Conservation (phyloP, 2,113 vertebrate species). For the Taurulus bubalis region DNA sequence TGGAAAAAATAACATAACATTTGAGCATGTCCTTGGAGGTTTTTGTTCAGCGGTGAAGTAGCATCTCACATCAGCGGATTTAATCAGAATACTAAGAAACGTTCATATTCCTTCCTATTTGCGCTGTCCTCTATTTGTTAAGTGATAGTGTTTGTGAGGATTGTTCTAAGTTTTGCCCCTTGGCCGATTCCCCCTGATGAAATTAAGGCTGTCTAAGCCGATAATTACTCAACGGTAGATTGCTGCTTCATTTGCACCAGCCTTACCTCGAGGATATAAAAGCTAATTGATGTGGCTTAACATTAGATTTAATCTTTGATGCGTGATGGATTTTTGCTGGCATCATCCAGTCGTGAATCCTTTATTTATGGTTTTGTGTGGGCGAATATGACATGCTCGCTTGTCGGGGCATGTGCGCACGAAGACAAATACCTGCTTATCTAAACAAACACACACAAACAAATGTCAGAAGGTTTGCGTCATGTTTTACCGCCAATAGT, state of each 20-base stretch:
- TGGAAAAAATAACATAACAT: background rate
- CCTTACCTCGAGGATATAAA: slow-evolving; percentile 48
- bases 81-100: background rate
- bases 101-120: background rate
- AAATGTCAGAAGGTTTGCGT: slow-evolving; percentile 4
- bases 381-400: background rate
- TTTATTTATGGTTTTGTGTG: slow-evolving; percentile 30
- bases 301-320: slow-evolving; percentile 14
- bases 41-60: background rate
- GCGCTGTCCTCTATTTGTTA: background rate
- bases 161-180: background rate
- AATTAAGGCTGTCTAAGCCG: slow-evolving; percentile 4
- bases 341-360: slow-evolving; percentile 12
- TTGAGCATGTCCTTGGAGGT: background rate
- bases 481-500: background rate
- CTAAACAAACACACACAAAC: slow-evolving; percentile 41
- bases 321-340: slow-evolving; percentile 1
- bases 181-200: slow-evolving; percentile 11
- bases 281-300: slow-evolving; percentile 16
- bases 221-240: slow-evolving; percentile 28
- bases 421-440: background rate
- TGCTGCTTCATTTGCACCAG: slow-evolving; percentile 7
- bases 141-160: slow-evolving; percentile 4
- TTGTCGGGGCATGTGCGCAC: slow-evolving; percentile 8
- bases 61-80: background rate